A percentile compares a stretch with the other conserved stretches of the same genome.
These are phyloP conservation scores for Oenanthe melanoleuca DNA, from an alignment of 2,113 vertebrate species.

Conservation along the genomic window DNA sequence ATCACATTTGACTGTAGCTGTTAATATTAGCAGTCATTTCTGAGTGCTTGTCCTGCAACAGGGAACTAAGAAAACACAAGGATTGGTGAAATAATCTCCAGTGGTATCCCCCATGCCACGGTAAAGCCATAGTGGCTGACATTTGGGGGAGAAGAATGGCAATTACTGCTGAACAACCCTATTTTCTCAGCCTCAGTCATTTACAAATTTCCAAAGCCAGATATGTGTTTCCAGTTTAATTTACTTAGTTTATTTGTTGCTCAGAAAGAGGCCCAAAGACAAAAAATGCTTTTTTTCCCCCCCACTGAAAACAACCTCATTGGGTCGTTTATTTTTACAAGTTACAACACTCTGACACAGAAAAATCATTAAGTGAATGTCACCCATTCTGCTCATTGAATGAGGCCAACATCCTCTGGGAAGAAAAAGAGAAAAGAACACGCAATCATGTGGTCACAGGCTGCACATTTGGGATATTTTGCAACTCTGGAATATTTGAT, in stretches of 20 bases:
- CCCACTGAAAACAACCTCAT: neutral
- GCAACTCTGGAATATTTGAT: neutral
- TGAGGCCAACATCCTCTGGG: neutral
- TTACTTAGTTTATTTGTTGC: neutral
- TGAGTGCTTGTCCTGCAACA: neutral
- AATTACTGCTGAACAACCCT: neutral
- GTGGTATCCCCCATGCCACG: neutral
- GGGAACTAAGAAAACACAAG: neutral
- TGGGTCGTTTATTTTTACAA: neutral
- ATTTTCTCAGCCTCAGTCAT: neutral
- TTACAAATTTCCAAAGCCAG: neutral
- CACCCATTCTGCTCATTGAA: neutral
- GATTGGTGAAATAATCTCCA: neutral
- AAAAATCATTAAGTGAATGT: neutral
- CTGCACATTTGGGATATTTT: neutral
- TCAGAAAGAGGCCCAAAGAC: neutral
- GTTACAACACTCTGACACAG: neutral
- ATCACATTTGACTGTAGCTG: neutral
- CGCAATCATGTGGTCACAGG: neutral
- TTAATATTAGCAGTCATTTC: neutral
- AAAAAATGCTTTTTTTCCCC: neutral
- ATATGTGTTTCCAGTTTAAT: neutral
- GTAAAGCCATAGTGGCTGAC: neutral
- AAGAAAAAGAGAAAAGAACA: neutral
- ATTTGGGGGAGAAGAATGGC: neutral